Conservation (phyloP, 2,113 vertebrate genomes). For the Natator depressus region DNA sequence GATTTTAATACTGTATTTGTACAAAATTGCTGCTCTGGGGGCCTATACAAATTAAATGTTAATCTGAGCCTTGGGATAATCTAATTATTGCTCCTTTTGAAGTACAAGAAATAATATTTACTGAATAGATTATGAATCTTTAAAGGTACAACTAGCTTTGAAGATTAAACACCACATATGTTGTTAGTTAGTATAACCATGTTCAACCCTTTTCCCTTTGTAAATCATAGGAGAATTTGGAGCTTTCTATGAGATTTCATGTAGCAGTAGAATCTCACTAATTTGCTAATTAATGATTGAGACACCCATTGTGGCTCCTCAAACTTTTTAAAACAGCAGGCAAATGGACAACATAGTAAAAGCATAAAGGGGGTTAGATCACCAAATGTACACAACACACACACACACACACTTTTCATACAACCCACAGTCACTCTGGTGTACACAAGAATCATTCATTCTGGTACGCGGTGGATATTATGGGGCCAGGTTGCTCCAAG, state of each 20-base stretch:
- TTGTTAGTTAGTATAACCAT: constrained; percentile 44
- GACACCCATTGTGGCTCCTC: not conserved
- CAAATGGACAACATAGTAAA: not conserved
- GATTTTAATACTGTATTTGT: constrained; percentile 52
- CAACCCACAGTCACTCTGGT: not conserved
- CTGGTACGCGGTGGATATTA: not conserved
- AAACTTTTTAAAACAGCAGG: not conserved
- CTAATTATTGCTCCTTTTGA: constrained; percentile 71
- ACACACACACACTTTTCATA: not conserved
- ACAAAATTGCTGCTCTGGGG: constrained; percentile 33
- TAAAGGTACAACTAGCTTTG: constrained; percentile 70
- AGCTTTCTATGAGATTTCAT: constrained; percentile 37
- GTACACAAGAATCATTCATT: not conserved
- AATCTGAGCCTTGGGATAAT: constrained; percentile 60
- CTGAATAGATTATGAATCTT: constrained; percentile 58
- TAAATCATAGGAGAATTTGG: constrained; percentile 11
- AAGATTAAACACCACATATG: constrained; percentile 65
- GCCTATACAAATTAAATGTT: constrained; percentile 60
- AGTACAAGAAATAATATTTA: constrained; percentile 65
- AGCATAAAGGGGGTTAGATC: not conserved
- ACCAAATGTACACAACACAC: not conserved
- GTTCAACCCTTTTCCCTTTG: constrained; percentile 7
- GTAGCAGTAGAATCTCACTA: not conserved
- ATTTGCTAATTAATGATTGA: not conserved
- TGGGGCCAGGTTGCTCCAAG: not conserved